Conservation (phyloP, 2,113 vertebrate genomes). For the Nyctereutes procyonoides region DNA sequence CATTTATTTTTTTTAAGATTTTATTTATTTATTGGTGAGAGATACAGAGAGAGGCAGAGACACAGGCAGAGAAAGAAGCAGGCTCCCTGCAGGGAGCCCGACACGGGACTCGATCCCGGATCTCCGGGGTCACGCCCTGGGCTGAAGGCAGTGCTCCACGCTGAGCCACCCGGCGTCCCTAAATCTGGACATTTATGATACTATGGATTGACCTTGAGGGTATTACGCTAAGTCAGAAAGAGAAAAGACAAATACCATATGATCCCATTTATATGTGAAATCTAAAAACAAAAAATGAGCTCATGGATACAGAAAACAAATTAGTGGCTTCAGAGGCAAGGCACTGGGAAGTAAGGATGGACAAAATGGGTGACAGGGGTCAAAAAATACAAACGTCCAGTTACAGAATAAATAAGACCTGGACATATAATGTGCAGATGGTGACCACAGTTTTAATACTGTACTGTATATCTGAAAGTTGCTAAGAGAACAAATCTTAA, state of each 20-base stretch:
- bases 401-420: background rate
- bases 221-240: background rate
- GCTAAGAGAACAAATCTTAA: background rate
- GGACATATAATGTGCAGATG: background rate
- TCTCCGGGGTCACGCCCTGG: too few relatives aligned
- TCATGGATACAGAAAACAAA: background rate
- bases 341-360: background rate
- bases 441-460: background rate
- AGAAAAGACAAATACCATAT: background rate
- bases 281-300: background rate
- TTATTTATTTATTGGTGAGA: too few relatives aligned
- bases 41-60: too few relatives aligned
- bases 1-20: background rate
- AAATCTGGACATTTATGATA: background rate
- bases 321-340: background rate
- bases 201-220: background rate
- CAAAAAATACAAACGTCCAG: background rate
- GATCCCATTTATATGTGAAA: background rate
- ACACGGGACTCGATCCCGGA: too few relatives aligned
- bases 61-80: too few relatives aligned
- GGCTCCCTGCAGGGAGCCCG: too few relatives aligned
- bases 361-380: background rate
- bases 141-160: too few relatives aligned
- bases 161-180: too few relatives aligned
- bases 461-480: background rate